Conservation (phyloP, 2,113 vertebrate genomes). For the Tylochromis polylepis region DNA sequence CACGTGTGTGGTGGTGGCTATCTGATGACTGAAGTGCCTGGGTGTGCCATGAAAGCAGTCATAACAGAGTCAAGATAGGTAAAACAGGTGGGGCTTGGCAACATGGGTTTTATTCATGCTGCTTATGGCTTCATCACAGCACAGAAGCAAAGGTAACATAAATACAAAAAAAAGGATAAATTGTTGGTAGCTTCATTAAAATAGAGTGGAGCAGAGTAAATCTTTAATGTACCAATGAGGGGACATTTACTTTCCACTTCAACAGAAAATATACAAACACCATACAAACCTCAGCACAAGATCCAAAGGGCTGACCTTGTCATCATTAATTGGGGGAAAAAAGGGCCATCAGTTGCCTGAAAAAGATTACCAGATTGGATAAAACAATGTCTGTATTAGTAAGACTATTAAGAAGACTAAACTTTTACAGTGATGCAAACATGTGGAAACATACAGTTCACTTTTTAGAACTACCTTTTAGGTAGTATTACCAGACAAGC, state of each 20-base stretch:
- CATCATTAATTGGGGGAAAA: neutral
- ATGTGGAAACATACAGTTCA: no score
- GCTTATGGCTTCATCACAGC: neutral
- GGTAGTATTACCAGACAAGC: neutral
- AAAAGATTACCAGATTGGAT: neutral
- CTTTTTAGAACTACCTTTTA: no score
- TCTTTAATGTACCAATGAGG: neutral
- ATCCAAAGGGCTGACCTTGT: neutral
- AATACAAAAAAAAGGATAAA: neutral
- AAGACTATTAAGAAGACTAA: neutral
- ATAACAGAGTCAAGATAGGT: neutral
- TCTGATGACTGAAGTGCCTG: neutral
- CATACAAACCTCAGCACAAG: neutral
- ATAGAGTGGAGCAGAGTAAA: neutral
- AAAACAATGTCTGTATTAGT: neutral
- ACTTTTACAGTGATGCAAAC: no score
- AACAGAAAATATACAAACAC: neutral
- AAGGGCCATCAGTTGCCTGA: neutral
- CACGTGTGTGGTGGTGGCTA: neutral
- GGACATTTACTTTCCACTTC: neutral
- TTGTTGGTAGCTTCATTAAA: neutral
- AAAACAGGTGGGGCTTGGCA: neutral
- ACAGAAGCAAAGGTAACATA: neutral
- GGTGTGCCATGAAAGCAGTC: neutral
- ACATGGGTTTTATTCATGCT: neutral